Conservation (phyloP, 1,140 invertebrate species). For the Ectropis grisescens region DNA sequence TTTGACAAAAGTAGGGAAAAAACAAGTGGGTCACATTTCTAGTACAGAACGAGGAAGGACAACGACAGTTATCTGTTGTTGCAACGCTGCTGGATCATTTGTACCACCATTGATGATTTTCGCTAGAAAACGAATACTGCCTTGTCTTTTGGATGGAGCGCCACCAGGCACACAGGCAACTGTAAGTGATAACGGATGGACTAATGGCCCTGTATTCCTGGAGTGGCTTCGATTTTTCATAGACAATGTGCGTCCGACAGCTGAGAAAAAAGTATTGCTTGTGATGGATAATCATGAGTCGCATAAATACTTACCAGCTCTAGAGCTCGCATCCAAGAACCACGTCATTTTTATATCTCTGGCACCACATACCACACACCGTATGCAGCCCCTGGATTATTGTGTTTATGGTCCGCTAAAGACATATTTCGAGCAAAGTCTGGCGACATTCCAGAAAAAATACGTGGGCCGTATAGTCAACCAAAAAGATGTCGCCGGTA, state of each 20-base stretch:
- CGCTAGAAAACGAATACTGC: slow-evolving; percentile 21
- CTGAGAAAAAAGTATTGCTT: slow-evolving; percentile 8
- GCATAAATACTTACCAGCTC: slow-evolving; percentile 14
- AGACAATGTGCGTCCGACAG: slow-evolving; percentile 8
- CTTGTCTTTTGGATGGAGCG: slow-evolving; percentile 18
- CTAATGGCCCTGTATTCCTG: slow-evolving; percentile 17
- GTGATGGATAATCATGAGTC: slow-evolving; percentile 14
- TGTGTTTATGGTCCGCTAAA: slow-evolving; percentile 18
- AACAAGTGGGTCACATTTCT: slow-evolving; percentile 27
- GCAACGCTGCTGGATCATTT: slow-evolving; percentile 31
- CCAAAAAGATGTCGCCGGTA: background rate
- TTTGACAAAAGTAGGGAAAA: slow-evolving; percentile 26
- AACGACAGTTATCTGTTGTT: slow-evolving; percentile 27
- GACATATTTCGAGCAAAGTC: slow-evolving; percentile 13
- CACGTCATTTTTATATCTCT: slow-evolving; percentile 16
- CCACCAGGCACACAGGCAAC: slow-evolving; percentile 21
- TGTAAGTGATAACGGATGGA: slow-evolving; percentile 21
- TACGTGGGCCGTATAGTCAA: slow-evolving; percentile 12
- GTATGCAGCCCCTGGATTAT: slow-evolving; percentile 14
- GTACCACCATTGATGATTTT: slow-evolving; percentile 26
- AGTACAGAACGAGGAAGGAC: slow-evolving; percentile 30
- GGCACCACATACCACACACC: slow-evolving; percentile 12
- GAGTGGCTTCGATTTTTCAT: slow-evolving; percentile 20
- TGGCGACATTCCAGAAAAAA: slow-evolving; percentile 11
- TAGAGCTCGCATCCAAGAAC: slow-evolving; percentile 13